Evolutionary conservation across 2,797 vertebrate genomes (phyloP).

Genomic region (Pangasius larnaudii): DNA sequence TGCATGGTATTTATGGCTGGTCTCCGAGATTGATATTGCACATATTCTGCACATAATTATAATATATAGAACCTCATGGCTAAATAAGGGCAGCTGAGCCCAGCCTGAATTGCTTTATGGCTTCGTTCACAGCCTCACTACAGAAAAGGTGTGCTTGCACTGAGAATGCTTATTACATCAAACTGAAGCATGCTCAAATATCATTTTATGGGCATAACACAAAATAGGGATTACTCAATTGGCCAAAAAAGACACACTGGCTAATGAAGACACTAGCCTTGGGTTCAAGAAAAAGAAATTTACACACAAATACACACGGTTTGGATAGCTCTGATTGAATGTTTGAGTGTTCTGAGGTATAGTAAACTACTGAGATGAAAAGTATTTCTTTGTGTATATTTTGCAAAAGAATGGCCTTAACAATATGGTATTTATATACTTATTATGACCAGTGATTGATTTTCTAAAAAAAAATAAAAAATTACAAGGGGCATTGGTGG

Average conservation of each 20-base stretch:
- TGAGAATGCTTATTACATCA: constrained; percentile 28
- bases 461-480: too few species aligned
- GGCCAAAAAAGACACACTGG: background rate
- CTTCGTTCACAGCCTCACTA: constrained; percentile 1
- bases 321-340: background rate
- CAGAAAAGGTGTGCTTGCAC: background rate
- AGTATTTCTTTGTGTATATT: background rate
- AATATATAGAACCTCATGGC: constrained; percentile 18
- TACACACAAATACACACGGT: background rate
- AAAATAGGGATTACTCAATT: background rate
- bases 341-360: background rate
- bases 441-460: background rate
- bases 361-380: background rate
- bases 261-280: background rate
- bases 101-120: constrained; percentile 13
- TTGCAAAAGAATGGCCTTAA: background rate
- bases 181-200: constrained; percentile 22
- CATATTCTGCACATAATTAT: constrained; percentile 19
- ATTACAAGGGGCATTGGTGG: too few species aligned
- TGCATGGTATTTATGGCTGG: constrained; percentile 16
- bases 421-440: background rate
- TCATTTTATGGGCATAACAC: constrained; percentile 10
- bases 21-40: background rate
- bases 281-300: background rate
- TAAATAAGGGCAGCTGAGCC: constrained; percentile 23